These are phyloP conservation scores for Apoda limacodes DNA, from an alignment of 2,888 invertebrate genomes.

Conservation along the genomic window DNA sequence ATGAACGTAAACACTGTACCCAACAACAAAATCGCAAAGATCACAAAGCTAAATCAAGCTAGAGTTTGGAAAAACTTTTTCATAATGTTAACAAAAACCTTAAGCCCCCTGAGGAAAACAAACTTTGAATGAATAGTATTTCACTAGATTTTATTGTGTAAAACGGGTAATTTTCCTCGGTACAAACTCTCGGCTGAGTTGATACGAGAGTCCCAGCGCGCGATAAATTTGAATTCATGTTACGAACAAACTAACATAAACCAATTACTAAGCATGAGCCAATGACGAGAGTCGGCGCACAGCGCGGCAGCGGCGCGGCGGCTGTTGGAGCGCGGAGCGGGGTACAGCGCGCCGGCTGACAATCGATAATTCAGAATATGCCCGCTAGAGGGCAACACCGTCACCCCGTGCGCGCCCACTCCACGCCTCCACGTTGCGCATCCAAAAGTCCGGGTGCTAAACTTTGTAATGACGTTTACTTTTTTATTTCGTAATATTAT, in stretches of 20 bases:
- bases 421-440: slow-evolving; percentile 65
- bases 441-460: slow-evolving; percentile 26
- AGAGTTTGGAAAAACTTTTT: no score
- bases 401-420: slow-evolving; percentile 59
- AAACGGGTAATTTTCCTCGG: slow-evolving; percentile 47
- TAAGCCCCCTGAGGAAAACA: slow-evolving; percentile 34
- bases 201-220: slow-evolving; percentile 44
- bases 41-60: no score
- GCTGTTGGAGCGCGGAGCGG: slow-evolving; percentile 34
- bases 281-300: slow-evolving; percentile 46
- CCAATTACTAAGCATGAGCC: slow-evolving; percentile 59
- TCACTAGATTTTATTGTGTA: slow-evolving; percentile 49
- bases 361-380: slow-evolving; percentile 68
- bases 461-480: slow-evolving; percentile 42
- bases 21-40: no score
- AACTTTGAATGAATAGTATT: slow-evolving; percentile 46
- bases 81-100: no score
- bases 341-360: slow-evolving; percentile 20
- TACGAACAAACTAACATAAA: slow-evolving; percentile 63
- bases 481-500: slow-evolving; percentile 9
- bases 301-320: slow-evolving; percentile 21
- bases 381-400: slow-evolving; percentile 64
- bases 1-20: no score
- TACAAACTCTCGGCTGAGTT: slow-evolving; percentile 46
- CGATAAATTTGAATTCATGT: slow-evolving; percentile 68